Percentiles rank a stretch among this genome's conserved stretches.
Evolutionary conservation across 2,113 vertebrate species (phyloP).

Genomic region (Sturnira hondurensis): DNA sequence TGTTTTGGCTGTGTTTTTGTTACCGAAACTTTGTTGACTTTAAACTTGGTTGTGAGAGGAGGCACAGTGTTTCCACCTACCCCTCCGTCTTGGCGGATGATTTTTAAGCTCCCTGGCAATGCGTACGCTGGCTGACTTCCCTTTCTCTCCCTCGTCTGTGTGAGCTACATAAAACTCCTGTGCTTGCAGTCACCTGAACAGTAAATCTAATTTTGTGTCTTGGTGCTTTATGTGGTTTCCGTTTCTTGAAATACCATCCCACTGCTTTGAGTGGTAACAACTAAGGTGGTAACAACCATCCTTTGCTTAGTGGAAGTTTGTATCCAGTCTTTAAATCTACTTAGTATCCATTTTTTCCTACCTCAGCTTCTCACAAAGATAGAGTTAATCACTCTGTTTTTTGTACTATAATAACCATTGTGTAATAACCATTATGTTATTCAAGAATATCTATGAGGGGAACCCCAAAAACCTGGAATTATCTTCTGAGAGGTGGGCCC

Average conservation of each 20-base stretch:
- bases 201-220: not conserved
- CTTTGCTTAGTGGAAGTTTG: not conserved
- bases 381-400: not conserved
- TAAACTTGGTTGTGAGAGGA: too few relatives aligned
- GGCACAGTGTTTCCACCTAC: too few relatives aligned
- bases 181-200: not conserved
- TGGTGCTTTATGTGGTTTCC: not conserved
- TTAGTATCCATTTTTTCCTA: not conserved
- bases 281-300: too few relatives aligned
- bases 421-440: not conserved
- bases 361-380: not conserved
- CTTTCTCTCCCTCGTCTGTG: not conserved
- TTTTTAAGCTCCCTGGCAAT: not conserved
- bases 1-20: too few relatives aligned
- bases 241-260: not conserved
- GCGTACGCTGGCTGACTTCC: not conserved
- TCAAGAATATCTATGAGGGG: not conserved
- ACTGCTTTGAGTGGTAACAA: too few relatives aligned
- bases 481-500: too few relatives aligned
- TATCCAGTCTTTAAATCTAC: not conserved
- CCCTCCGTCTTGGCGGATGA: too few relatives aligned
- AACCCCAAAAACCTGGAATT: too few relatives aligned
- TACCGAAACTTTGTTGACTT: too few relatives aligned
- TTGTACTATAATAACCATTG: not conserved
- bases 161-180: not conserved